Evolutionary conservation across 2,888 invertebrate species (phyloP), one percentile per base, ranked within the genome.

Genomic region (Actias luna): DNA sequence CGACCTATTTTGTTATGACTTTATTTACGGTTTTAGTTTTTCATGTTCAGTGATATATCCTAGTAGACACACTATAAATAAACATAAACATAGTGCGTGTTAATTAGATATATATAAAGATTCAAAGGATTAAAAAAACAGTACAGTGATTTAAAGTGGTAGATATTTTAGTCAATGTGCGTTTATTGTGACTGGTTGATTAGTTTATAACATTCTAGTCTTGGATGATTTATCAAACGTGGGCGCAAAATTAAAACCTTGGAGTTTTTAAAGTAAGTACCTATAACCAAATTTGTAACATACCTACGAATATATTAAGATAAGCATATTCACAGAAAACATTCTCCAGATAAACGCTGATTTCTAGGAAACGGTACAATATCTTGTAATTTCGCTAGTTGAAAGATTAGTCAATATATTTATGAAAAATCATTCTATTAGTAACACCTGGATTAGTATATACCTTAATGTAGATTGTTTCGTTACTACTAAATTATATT

Each of bases 1-100:
- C 42, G 57, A 62, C 72, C 64, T 70, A 73, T 73, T 71, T 74
- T 71, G 42, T 57, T 61, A 29, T 61, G 57, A 57, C 57, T 62
- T 58, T 62, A 25, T 61, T 29, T 31, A 35, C 36, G 39, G 18
- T 57, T 55, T 57, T 57, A 29, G 14, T 39, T 55, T 39, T 55
- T 55, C 29, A n/a, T 4, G 12, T 22, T 50, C 3, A 2, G 12
- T 12, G 10, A 25, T 50, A 46, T 10, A 46, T 8, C 22, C 22
- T 12, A 4, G 3, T 22, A 50, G 18, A 46, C 10, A 50, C 14
- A 25, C 25, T 50, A 50, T 22, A 50, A 50, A 22, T 4, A 25
- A 25, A 1, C 12, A 50, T 25, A 18, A 50, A 8, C 4, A 12
- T 1, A 3, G 22, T n/a, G 8, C 7, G 2, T 46, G 12, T 25